Evolutionary conservation across 2,113 vertebrate species (phyloP).

Genomic region (Cranoglanis bouderius): DNA sequence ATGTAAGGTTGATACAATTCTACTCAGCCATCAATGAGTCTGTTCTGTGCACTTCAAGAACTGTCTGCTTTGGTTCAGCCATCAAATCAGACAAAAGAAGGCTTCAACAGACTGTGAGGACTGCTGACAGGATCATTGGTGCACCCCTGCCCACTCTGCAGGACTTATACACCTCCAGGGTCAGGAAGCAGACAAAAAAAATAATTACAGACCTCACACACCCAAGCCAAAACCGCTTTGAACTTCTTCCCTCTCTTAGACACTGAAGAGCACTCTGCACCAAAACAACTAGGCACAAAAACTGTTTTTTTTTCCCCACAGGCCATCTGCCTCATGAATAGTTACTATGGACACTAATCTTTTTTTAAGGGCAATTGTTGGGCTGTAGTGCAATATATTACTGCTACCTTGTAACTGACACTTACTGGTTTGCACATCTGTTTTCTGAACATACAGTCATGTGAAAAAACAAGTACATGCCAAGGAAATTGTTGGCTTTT

Average conservation of each 20-base stretch:
- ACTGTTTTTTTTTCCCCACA: background rate
- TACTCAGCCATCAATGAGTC: background rate
- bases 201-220: background rate
- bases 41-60: background rate
- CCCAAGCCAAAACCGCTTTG: background rate
- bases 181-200: background rate
- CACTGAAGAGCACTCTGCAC: background rate
- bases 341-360: slow-evolving; percentile 1
- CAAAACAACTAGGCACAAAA: background rate
- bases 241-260: background rate
- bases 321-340: background rate
- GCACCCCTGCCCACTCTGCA: background rate
- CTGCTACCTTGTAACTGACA: background rate
- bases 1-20: background rate
- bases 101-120: too few relatives aligned
- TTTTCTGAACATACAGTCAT: background rate
- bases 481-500: too few relatives aligned
- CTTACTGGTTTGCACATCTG: background rate
- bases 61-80: background rate
- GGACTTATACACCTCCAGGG: background rate
- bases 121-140: background rate
- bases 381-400: background rate
- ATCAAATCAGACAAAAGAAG: background rate
- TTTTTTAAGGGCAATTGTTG: background rate
- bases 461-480: too few relatives aligned